Evolutionary conservation across 2,888 invertebrate genomes (phyloP), one percentile per base, ranked within the genome.

Genomic region (Augochlorella aurata): DNA sequence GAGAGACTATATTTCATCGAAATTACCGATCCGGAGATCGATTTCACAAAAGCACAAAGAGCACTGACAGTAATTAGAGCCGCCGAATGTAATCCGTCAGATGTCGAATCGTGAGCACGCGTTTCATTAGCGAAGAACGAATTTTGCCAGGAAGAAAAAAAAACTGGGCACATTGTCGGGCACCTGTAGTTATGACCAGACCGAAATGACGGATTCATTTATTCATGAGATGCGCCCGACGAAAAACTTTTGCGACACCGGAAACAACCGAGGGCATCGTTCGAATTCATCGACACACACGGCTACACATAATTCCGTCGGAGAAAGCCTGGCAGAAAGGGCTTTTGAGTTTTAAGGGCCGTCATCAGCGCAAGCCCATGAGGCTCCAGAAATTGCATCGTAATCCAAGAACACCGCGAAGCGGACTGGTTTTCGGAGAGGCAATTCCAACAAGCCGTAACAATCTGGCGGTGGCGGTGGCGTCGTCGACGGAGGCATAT

Each of bases 381-480:
- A 86, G 84, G 81, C 79, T 79, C 70, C 77, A 87, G 88, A 88
- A 90, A 90, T 91, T 89, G 88, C 87, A 89, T 89, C 88, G 89
- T 91, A 91, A 90, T 89, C 88, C 87, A 86, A 86, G 83, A 85
- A 87, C 82, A 84, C 84, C 85, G 87, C 83, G 84, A 79, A 73
- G 72, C 76, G 74, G 29, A 74, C 85, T 80, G 80, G 75, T 87
- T 89, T 86, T 85, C 88, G 84, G 83, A 82, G 83, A 88, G 88
- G 89, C 90, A 90, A 90, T 91, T 90, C 83, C 83, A 81, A 83
- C 81, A 84, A 84, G 86, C 84, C 85, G 87, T 90, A 90, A 90
- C 88, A 87, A 86, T 87, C 88, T 81, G 76, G 73, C 79, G 74
- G 77, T 70, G 65, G 71, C 81, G 86, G 74, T 76, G 72, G 77